Conservation (phyloP, 2,888 invertebrate genomes). For the Erpobdella octoculata region DNA sequence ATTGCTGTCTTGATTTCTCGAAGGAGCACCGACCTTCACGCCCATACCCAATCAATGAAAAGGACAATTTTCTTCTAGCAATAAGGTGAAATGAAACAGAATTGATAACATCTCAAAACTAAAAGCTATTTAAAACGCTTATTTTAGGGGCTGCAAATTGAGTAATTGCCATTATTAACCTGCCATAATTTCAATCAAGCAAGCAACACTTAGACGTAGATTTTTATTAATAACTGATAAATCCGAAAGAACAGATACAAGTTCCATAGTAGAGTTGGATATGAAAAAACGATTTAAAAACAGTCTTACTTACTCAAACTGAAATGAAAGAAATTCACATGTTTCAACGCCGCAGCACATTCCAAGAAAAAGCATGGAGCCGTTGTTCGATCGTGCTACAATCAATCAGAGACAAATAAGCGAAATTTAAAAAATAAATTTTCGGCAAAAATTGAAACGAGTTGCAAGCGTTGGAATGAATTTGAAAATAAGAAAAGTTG, state of each 20-base stretch:
- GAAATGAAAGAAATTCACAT: background rate
- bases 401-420: background rate
- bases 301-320: conserved; percentile 5
- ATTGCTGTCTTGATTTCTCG: no score
- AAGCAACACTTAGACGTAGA: background rate
- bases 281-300: conserved; percentile 13
- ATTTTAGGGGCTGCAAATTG: no score
- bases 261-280: conserved; percentile 5
- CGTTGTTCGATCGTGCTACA: background rate
- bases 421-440: conserved; percentile 3
- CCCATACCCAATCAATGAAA: no score
- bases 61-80: no score
- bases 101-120: no score
- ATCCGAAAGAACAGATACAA: conserved; percentile 12
- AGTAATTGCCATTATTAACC: no score
- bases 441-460: conserved; percentile 3
- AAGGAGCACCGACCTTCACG: no score
- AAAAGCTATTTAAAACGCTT: no score
- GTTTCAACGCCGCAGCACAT: background rate
- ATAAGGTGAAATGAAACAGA: no score
- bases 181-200: background rate
- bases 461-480: background rate
- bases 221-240: conserved; percentile 12
- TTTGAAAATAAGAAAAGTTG: background rate
- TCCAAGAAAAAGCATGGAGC: no score